Base-by-base conservation (phyloP, 1,140 invertebrate genomes). In the Medauroidea extradentata region DNA sequence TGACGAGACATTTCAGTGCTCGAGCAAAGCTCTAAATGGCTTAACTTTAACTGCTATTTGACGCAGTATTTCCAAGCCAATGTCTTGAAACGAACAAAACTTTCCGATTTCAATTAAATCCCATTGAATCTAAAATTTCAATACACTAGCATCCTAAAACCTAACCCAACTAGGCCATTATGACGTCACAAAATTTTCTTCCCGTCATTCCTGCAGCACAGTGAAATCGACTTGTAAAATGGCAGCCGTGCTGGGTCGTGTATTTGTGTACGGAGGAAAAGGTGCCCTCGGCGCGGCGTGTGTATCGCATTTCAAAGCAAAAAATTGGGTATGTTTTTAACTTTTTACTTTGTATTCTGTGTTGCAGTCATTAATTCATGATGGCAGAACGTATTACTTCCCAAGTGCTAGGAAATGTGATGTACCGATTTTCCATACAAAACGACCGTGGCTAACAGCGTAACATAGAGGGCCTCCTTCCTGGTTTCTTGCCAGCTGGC, bases 181-280 rank as follows among this genome's bases (percentile, higher is more conserved):
- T 84, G 82, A 84, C 83, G 82, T 84, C 81, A 83, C 79, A 51
- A 44, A 58, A 25, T 60, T 60, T 60, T 44, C 27, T 48, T 58
- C 60, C 60, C 60, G 44, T 49, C 48, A 58, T 61, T 57, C 60
- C 38, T 24, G 27, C 53, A 42, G 59, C 43, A 42, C 2, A 16
- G 13, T 9, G 34, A 19, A 42, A 19, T 27, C 38, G 27, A 24
- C 38, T 34, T 18, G 24, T 25, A 54, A 60, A 19, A 60, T 60
- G 58, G 34, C 50, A 18, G 29, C 66, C 16, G 62, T 63, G 57
- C 55, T 72, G 2, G 85, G 87, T 71, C 85, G 86, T 73, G 87
- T 96, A 55, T 75, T 97, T 49, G 83, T 98, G 66, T 97, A 97
- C 71, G 96, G 96, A 57, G 96, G 96, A 7, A 88, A 88, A 73